phyloP scores from a whole-genome alignment of 2,797 vertebrate genomes.

The Fringilla coelebs region DNA sequence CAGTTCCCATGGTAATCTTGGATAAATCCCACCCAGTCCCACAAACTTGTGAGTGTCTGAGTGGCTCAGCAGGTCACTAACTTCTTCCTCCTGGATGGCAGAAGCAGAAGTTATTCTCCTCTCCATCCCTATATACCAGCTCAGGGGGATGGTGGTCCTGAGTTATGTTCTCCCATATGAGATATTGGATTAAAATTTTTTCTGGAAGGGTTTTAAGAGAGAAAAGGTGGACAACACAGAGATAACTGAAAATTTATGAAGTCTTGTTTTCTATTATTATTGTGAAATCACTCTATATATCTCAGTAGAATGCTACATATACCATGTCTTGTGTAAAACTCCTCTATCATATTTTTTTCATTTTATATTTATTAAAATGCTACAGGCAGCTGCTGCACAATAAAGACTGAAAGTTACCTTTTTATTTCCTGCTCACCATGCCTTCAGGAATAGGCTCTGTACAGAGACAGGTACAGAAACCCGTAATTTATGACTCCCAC shows the following conservation, averaged over 20 bases:
- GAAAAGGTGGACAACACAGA: not conserved
- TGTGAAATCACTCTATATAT: not conserved
- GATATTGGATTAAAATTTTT: not conserved
- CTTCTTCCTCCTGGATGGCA: not conserved
- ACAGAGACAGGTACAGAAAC: slow-evolving; percentile 13
- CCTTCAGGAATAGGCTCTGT: not conserved
- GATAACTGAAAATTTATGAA: not conserved
- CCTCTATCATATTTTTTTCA: not conserved
- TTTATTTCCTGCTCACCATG: not conserved
- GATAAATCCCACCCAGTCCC: not conserved
- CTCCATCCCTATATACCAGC: not conserved
- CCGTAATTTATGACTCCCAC: not conserved
- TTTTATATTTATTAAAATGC: not conserved
- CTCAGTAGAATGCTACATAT: not conserved
- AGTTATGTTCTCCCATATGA: not conserved
- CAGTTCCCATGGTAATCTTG: not conserved
- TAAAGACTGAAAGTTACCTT: not conserved
- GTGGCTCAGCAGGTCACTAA: not conserved
- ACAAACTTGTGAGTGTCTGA: not conserved
- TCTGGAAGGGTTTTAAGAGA: not conserved
- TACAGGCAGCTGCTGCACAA: not conserved
- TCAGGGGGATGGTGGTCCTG: not conserved
- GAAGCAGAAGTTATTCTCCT: not conserved
- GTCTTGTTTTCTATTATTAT: not conserved
- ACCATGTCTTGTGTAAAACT: not conserved